These are phyloP conservation scores for Chalcis sispes DNA, from an alignment of 2,888 invertebrate species.

Conservation along the genomic window DNA sequence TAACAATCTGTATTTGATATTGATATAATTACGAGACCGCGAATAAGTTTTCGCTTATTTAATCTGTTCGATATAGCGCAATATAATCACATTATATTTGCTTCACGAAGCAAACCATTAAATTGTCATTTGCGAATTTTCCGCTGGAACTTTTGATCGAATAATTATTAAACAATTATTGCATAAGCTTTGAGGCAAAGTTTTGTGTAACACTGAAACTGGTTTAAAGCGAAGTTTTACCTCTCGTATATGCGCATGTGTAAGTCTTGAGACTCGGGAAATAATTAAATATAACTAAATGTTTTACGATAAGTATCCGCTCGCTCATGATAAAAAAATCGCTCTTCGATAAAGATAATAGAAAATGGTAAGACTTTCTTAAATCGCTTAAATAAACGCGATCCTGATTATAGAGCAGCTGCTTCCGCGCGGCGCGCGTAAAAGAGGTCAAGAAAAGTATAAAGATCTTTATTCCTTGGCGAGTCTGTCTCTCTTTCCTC, in stretches of 20 bases:
- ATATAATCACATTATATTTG: too few species aligned
- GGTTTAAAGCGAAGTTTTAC: background rate
- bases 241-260: too few species aligned
- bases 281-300: constrained; percentile 4
- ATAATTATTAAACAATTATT: background rate
- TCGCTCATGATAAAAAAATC: background rate
- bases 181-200: background rate
- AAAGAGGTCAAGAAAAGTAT: constrained; percentile 58
- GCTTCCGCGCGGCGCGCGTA: constrained; percentile 36
- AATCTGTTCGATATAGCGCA: background rate
- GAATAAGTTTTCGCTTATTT: background rate
- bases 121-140: background rate
- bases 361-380: constrained; percentile 59
- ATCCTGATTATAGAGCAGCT: constrained; percentile 57
- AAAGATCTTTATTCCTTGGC: constrained; percentile 45
- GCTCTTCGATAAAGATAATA: background rate
- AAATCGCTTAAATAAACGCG: constrained; percentile 62
- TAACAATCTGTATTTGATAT: background rate
- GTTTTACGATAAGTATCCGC: background rate
- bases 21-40: too few species aligned
- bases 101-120: background rate
- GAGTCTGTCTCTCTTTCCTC: constrained; percentile 22
- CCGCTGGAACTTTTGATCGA: background rate
- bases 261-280: background rate
- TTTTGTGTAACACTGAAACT: background rate